Percentiles rank a stretch among this genome's conserved stretches.
Evolutionary conservation across 2,113 vertebrate species (phyloP).

Genomic region (Lipotes vexillifer): DNA sequence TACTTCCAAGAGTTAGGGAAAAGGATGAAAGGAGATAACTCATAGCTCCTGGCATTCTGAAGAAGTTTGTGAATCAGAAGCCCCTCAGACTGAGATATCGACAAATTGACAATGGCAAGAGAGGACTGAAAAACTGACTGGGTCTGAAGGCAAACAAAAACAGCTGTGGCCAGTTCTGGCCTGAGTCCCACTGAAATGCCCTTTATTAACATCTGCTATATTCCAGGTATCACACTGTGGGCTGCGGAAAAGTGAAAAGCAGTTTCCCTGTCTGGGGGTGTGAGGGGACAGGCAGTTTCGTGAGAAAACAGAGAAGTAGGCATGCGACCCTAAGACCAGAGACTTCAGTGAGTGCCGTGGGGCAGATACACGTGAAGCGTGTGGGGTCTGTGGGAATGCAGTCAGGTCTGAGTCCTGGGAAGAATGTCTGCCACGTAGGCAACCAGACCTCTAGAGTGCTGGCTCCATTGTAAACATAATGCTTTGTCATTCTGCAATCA

Average conservation of each 20-base stretch:
- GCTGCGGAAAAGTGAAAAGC: not conserved
- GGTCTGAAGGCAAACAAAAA: not conserved
- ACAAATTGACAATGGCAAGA: not conserved
- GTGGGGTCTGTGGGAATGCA: not conserved
- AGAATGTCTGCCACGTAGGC: not conserved
- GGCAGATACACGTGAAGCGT: not conserved
- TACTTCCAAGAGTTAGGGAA: not conserved
- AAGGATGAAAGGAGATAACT: not conserved
- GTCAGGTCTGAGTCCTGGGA: not conserved
- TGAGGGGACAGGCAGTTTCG: not conserved
- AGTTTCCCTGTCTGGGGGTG: not conserved
- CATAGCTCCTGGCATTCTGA: not conserved
- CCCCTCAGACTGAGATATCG: not conserved
- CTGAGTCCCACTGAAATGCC: not conserved
- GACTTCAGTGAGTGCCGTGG: not conserved
- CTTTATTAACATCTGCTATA: not conserved
- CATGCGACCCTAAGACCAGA: not conserved
- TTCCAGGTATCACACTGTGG: not conserved
- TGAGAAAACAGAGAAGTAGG: not conserved
- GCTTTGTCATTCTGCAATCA: not conserved
- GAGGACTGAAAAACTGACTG: not conserved
- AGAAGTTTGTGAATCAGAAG: not conserved
- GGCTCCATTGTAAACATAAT: not conserved
- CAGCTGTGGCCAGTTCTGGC: not conserved
- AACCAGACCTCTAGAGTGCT: not conserved